Evolutionary conservation across 2,113 vertebrate species (phyloP), one percentile per base, ranked within the genome.

Genomic region (Cepphus grylle): DNA sequence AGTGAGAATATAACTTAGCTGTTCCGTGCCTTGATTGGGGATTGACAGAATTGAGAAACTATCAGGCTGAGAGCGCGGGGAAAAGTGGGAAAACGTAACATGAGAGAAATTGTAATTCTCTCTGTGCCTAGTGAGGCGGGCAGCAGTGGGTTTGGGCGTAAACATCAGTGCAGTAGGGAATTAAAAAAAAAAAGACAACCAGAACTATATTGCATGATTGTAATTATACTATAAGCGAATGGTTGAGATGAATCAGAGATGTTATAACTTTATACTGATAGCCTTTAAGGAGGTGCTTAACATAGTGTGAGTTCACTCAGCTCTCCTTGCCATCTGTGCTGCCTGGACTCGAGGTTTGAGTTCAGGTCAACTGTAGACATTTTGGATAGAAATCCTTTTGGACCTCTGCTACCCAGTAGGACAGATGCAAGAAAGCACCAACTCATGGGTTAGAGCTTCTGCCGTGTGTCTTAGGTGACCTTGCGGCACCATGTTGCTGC

Each of bases 91-190:
- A 88, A 62, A 61, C 0, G 2, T 50, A 63, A 36, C 34, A 26
- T 32, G 61, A 76, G 47, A 81, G 73, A 72, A 92, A 86, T 52
- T 63, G 20, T 43, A 34, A 59, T 91, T 81, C 42, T 45, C 15
- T 72, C 47, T 63, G 5, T 71, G 62, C 59, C 58, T 86, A 55
- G 47, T 1, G 2, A 84, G 61, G 49, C 52, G 84, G 49, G 52
- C 40, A 86, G 73, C 42, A 92, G 72, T 90, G 73, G 27, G 11
- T 69, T 97, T 94, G 76, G 52, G 43, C 83, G 34, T 86, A 95
- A 93, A 74, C 52, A 25, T 78, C 50, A 84, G 72, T 89, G 47
- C 65, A 69, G 78, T 42, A 63, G 86, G 43, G 81, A 91, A 71
- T 92, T 53, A 8, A 50, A 36, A 25, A 55, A 89, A 13, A 72